phyloP scores from a whole-genome alignment of 1,140 invertebrate genomes.

The Drosophila willistoni region DNA sequence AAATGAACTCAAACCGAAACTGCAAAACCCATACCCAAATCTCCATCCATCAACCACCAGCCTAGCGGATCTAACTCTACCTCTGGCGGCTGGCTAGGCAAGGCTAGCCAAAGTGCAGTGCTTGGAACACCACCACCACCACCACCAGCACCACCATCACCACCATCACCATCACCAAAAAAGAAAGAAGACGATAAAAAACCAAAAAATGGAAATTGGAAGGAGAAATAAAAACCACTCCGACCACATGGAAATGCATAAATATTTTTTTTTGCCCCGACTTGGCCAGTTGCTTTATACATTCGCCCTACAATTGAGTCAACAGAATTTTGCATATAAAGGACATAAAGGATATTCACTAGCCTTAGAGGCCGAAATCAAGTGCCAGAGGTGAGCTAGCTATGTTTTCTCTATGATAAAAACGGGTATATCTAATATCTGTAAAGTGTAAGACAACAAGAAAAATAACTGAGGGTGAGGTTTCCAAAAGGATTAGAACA shows the following conservation, averaged over 20 bases:
- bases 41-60: not conserved
- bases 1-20: constrained; percentile 17
- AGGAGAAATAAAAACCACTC: not conserved
- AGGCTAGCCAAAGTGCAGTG: constrained; percentile 3
- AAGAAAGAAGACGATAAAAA: constrained; percentile 25
- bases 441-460: no score
- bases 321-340: not conserved
- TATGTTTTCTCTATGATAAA: no score
- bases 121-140: constrained; percentile 15
- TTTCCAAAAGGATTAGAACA: no score
- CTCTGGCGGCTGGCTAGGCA: not conserved
- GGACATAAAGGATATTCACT: not conserved
- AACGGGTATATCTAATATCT: no score
- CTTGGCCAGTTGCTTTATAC: constrained; percentile 29
- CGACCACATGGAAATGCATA: constrained; percentile 67
- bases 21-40: constrained; percentile 19
- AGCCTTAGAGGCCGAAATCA: constrained; percentile 1
- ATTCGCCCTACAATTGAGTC: constrained; percentile 15
- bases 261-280: constrained; percentile 32
- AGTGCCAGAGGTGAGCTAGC: constrained; percentile 3
- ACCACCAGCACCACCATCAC: constrained; percentile 19
- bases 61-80: not conserved
- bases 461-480: no score
- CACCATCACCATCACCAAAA: constrained; percentile 12
- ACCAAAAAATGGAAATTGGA: not conserved